These are phyloP conservation scores for Poliocrania exsul DNA, from an alignment of 2,797 vertebrate species.

Conservation along the genomic window DNA sequence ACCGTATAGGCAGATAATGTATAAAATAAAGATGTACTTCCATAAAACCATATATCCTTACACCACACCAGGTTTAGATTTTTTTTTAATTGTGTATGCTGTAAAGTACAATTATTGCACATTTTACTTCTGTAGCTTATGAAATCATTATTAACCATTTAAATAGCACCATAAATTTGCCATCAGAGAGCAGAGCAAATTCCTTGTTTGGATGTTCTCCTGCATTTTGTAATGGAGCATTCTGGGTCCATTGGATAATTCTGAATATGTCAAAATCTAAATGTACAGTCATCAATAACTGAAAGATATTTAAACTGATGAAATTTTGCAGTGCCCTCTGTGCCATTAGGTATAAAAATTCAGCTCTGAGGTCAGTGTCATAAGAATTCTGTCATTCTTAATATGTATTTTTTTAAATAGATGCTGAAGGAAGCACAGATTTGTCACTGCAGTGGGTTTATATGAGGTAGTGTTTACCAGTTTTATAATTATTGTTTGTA, in stretches of 20 bases:
- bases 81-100: neutral
- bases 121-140: neutral
- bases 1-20: neutral
- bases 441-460: neutral
- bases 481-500: neutral
- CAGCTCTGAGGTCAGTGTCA: neutral
- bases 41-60: neutral
- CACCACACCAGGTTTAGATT: neutral
- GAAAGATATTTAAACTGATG: neutral
- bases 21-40: neutral
- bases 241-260: neutral
- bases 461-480: neutral
- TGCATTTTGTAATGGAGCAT: neutral
- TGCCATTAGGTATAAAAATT: neutral
- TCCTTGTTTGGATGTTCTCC: neutral
- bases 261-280: neutral
- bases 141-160: neutral
- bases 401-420: neutral
- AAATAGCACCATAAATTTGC: neutral
- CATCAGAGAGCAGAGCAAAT: neutral
- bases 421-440: neutral
- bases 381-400: neutral
- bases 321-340: neutral
- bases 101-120: neutral
- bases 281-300: neutral